These are phyloP conservation scores for Zygaena filipendulae DNA, from an alignment of 2,888 invertebrate species.

Conservation along the genomic window DNA sequence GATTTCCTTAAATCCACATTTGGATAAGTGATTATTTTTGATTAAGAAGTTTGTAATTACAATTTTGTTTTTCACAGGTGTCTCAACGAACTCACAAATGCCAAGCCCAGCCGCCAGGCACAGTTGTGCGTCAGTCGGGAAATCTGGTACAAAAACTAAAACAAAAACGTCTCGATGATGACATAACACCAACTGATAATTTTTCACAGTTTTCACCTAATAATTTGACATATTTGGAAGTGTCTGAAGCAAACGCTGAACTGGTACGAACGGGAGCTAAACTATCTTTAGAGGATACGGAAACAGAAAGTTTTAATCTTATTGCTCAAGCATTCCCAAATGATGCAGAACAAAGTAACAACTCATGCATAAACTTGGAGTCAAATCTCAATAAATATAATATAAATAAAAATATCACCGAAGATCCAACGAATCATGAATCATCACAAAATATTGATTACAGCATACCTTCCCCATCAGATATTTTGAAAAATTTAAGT, in stretches of 20 bases:
- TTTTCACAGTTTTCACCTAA: slow-evolving; percentile 5
- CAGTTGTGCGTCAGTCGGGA: slow-evolving; percentile 56
- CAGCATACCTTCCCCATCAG: slow-evolving; percentile 72
- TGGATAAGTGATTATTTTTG: background rate
- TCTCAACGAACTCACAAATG: slow-evolving; percentile 88
- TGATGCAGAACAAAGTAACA: slow-evolving; percentile 6
- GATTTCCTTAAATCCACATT: slow-evolving; percentile 10
- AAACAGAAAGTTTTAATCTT: slow-evolving; percentile 49
- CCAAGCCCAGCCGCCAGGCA: slow-evolving; percentile 70
- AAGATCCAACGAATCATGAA: background rate
- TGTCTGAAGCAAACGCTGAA: slow-evolving; percentile 53
- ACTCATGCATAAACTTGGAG: background rate
- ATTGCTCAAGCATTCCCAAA: slow-evolving; percentile 30
- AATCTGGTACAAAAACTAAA: slow-evolving; percentile 61
- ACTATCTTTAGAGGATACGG: slow-evolving; percentile 57
- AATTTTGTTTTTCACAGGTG: slow-evolving; percentile 71
- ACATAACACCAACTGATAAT: slow-evolving; percentile 9
- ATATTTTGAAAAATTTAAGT: slow-evolving; percentile 72
- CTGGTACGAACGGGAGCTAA: slow-evolving; percentile 53
- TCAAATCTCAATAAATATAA: no score
- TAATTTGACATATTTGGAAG: slow-evolving; percentile 26
- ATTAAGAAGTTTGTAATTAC: no score
- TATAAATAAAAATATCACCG: slow-evolving; percentile 25
- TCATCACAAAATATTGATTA: slow-evolving; percentile 28
- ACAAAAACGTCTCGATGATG: slow-evolving; percentile 34